phyloP scores from a whole-genome alignment of 2,113 vertebrate genomes.

The Zootoca vivipara region DNA sequence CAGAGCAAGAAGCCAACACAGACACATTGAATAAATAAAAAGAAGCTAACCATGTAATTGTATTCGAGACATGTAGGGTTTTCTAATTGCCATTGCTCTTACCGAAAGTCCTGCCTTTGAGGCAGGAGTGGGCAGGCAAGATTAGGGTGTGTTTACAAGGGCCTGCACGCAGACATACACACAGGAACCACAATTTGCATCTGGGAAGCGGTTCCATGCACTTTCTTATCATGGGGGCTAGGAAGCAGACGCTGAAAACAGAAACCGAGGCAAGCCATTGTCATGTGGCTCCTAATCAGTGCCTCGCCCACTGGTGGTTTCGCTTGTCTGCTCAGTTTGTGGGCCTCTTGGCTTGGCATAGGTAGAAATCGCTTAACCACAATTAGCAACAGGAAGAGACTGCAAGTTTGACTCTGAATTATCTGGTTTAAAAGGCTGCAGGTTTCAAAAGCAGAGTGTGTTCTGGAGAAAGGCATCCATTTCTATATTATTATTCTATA shows the following conservation, averaged over 20 bases:
- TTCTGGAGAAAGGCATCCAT: not conserved
- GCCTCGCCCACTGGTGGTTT: constrained; percentile 12
- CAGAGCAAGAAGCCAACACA: not conserved
- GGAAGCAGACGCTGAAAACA: constrained; percentile 21
- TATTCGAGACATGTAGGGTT: not conserved
- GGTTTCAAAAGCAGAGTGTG: not conserved
- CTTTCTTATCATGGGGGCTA: not conserved
- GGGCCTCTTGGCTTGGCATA: not conserved
- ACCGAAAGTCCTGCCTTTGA: constrained; percentile 2
- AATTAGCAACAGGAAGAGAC: not conserved
- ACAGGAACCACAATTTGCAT: not conserved
- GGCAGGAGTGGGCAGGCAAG: constrained; percentile 1
- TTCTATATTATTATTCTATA: not conserved
- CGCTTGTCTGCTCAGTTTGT: constrained; percentile 19
- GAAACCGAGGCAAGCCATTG: not conserved
- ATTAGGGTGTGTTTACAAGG: not conserved
- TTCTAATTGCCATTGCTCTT: constrained; percentile 15
- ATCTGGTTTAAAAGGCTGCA: not conserved
- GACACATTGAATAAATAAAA: constrained; percentile 16
- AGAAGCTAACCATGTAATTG: constrained; percentile 1
- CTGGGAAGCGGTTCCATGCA: not conserved
- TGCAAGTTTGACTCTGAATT: not conserved
- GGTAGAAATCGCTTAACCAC: not conserved
- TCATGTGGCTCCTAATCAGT: not conserved
- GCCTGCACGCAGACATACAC: not conserved